Evolutionary conservation across 2,113 vertebrate genomes (phyloP), one percentile per base, ranked within the genome.

Genomic region (Chunga burmeisteri): DNA sequence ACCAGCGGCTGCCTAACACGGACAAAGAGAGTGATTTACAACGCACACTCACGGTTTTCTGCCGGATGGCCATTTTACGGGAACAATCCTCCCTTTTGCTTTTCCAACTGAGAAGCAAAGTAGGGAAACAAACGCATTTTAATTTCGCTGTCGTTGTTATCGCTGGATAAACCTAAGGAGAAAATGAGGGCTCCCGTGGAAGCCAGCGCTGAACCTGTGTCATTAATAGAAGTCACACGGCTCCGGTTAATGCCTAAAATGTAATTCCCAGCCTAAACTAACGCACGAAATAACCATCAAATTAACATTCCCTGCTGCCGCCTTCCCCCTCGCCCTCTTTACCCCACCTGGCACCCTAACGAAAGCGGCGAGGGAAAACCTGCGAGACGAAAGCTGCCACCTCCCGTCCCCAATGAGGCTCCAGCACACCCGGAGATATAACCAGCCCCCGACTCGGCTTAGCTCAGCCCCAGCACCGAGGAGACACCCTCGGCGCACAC

Each of bases 41-140:
- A 3, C 0, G 0, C 53, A 7, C 4, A 0, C 4, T 6, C 11
- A 14, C 2, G 3, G 7, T 40, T 19, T 16, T 12, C 52, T 34
- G 32, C 36, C 7, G 25, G 13, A 44, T 16, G 16, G 30, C 22
- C 21, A 5, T 9, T 17, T 6, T 11, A 32, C 2, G 3, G 15
- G 20, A 15, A 20, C 46, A 27, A 5, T 4, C 32, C 59, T 15
- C 4, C 1, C 36, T 78, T 67, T 50, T 17, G 29, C 55, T 75
- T 65, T 61, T 22, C 72, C 1, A 1, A 9, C 55, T 4, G n/a
- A 56, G 63, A 34, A 53, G 30, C 38, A 9, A 49, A 40, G 23
- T 0, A 32, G 26, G 49, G n/a, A 62, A 38, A 52, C 19, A 36
- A 63, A 34, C 3, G 2, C 34, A 1, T 10, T 58, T 36, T 21